phyloP scores from a whole-genome alignment of 2,113 vertebrate species.

The Mesembrinibis cayennensis region DNA sequence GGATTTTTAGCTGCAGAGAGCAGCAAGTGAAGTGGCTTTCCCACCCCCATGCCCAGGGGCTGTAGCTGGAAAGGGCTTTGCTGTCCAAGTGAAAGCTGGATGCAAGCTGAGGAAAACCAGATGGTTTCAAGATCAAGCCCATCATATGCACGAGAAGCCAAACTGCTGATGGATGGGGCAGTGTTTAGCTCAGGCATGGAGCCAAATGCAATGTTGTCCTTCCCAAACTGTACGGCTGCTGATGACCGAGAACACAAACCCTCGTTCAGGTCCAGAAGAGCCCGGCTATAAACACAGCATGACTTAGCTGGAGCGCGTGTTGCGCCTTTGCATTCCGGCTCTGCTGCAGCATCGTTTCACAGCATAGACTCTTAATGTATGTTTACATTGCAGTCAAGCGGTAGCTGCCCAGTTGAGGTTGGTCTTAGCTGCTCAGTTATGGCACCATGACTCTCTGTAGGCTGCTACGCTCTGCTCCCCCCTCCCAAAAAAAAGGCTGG shows the following conservation, averaged over 20 bases:
- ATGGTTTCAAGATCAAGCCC: constrained; percentile 46
- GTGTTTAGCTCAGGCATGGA: neutral
- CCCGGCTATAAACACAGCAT: neutral
- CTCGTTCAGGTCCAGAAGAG: neutral
- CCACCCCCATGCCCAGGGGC: neutral
- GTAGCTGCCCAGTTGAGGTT: neutral
- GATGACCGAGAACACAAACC: neutral
- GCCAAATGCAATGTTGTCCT: neutral
- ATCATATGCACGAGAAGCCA: neutral
- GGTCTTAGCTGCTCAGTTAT: neutral
- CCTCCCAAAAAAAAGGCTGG: neutral
- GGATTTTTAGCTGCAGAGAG: neutral
- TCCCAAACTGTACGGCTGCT: neutral
- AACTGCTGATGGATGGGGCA: constrained; percentile 43
- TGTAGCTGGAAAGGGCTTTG: neutral
- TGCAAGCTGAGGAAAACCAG: constrained; percentile 46
- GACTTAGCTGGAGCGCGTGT: fast-evolving
- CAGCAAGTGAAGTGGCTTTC: neutral
- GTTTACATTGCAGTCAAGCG: neutral
- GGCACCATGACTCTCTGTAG: fast-evolving
- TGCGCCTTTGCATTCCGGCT: neutral
- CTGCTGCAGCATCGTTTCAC: neutral
- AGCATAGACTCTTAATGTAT: fast-evolving
- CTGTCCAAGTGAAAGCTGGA: constrained; percentile 25
- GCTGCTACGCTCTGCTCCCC: fast-evolving